Percentiles rank a stretch among this genome's conserved stretches.
Evolutionary conservation across 23 tunicate genomes (phyloP).

Genomic region (Halocynthia roretzi): DNA sequence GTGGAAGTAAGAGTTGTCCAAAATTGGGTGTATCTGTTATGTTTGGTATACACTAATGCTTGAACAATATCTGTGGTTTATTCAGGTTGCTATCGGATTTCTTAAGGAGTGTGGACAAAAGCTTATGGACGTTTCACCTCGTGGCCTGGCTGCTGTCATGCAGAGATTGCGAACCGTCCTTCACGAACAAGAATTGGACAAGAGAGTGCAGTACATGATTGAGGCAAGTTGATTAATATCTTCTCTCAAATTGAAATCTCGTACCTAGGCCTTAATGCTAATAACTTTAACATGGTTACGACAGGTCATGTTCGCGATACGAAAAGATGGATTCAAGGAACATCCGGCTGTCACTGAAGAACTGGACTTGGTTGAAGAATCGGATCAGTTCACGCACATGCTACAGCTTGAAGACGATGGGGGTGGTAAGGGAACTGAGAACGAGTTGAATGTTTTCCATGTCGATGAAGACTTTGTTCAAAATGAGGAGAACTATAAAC

Average conservation of each 20-base stretch:
- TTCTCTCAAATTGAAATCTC: too few relatives aligned
- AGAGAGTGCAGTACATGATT: conserved; percentile 95
- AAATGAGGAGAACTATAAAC: conserved; percentile 83
- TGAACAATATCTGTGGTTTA: not conserved
- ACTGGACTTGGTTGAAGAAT: conserved; percentile 79
- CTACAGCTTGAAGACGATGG: conserved; percentile 71
- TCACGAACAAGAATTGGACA: conserved; percentile 85
- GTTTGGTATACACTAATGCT: not conserved
- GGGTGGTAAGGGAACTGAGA: conserved; percentile 38
- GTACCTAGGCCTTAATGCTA: not conserved
- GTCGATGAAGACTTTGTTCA: conserved; percentile 75
- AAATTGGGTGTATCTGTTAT: not conserved
- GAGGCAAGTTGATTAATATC: conserved; percentile 36
- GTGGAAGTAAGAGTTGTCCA: conserved; percentile 71
- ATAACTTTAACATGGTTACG: not conserved
- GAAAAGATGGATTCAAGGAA: conserved; percentile 94
- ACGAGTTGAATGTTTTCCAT: conserved; percentile 65
- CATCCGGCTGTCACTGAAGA: conserved; percentile 68
- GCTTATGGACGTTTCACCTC: conserved; percentile 81
- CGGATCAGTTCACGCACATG: conserved; percentile 96
- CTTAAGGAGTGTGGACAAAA: conserved; percentile 87
- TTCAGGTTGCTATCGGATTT: conserved; percentile 91
- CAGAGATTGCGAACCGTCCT: conserved; percentile 74
- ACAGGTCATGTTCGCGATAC: conserved; percentile 88
- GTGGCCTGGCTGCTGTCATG: conserved; percentile 88